Base-by-base conservation (phyloP, 2,888 invertebrate species). In the Lepidocyrtoides sp. region DNA sequence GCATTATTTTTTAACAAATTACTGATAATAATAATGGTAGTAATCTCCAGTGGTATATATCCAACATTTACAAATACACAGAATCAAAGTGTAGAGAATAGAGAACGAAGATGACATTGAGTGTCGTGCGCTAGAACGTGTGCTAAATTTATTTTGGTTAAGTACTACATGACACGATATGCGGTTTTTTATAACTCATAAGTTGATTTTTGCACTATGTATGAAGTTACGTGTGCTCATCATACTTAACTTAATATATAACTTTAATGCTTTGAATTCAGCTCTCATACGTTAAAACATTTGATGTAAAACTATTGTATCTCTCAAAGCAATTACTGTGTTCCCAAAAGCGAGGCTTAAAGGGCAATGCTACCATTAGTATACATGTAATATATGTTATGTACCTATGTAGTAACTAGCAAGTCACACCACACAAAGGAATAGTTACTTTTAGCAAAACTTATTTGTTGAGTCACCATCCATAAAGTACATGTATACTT, bases 81-180 rank as follows among this genome's bases (percentile, higher is more conserved):
- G 41, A 8, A 41, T 41, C 8, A 7, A 41, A 51, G 51, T 51
- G 51, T n/a, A n/a, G n/a, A n/a, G n/a, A n/a, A n/a, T n/a, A n/a
- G 10, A 48, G 12, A 48, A 48, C 20, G 17, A 81, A 82, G 63
- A 63, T 63, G 32, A 54, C 32, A 41, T 72, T 66, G 36, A 44
- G 29, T 32, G 85, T 75, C 75, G 41, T 75, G 75, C 20, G 85
- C 54, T 60, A n/a, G 66, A 69, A 57, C 84, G 29, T 75, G 85
- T 75, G 85, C 72, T 84, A 20, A 51, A 84, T 57, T 44, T 48
- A 44, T 41, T 54, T 41, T 20, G 17, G 44, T 48, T 20, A 75
- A 75, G 77, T 54, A 77, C 54, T 26, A 77, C 54, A 77, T 77
- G 54, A 77, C 77, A 77, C 77, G 77, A 77, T 8, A 77, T 77